Percentiles rank a stretch among this genome's conserved stretches.
phyloP scores from a whole-genome alignment of 2,888 invertebrate genomes.

The Rhogogaster chlorosoma region DNA sequence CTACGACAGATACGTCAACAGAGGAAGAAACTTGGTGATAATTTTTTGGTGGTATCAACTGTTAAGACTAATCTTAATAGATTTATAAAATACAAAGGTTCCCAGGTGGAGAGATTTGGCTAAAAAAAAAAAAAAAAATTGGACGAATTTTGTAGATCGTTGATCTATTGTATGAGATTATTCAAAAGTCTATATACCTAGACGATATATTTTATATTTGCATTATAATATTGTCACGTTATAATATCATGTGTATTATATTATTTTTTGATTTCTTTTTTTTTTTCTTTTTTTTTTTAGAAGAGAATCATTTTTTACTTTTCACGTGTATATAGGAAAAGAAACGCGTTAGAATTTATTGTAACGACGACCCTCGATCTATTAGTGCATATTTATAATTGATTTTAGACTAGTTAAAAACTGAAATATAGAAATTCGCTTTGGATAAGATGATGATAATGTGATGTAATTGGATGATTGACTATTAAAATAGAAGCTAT shows the following conservation, averaged over 20 bases:
- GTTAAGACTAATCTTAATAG: conserved; percentile 85
- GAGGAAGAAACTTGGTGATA: conserved; percentile 83
- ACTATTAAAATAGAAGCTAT: background rate
- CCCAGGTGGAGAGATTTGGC: conserved; percentile 70
- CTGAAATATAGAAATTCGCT: background rate
- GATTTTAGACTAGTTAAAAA: background rate
- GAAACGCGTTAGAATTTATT: background rate
- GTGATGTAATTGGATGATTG: background rate
- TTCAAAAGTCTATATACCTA: background rate
- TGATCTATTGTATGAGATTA: background rate
- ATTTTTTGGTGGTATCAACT: conserved; percentile 85
- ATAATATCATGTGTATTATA: background rate
- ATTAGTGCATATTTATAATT: background rate
- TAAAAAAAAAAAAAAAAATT: background rate
- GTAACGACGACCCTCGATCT: background rate
- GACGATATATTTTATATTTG: background rate
- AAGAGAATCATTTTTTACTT: background rate
- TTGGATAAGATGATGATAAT: background rate
- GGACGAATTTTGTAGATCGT: background rate
- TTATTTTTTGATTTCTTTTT: background rate
- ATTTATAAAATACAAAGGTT: conserved; percentile 86
- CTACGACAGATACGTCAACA: conserved; percentile 83
- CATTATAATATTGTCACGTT: background rate
- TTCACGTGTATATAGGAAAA: conserved; percentile 4
- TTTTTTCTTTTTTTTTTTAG: background rate